phyloP scores from a whole-genome alignment of 2,797 vertebrate species.

The Pangasius macronema region DNA sequence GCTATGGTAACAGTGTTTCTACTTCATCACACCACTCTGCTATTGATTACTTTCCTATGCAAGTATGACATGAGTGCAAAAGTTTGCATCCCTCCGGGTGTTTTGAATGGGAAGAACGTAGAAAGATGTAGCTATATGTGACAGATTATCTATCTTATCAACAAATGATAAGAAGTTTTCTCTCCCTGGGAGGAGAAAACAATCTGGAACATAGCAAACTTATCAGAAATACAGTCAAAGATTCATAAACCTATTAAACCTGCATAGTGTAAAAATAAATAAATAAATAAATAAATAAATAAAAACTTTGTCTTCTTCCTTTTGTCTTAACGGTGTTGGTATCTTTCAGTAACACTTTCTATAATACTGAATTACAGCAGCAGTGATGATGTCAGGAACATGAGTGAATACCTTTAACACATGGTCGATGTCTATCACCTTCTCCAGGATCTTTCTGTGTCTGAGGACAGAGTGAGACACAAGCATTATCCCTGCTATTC shows the following conservation, averaged over 20 bases:
- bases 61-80: neutral
- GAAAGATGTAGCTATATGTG: neutral
- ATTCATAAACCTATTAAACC: neutral
- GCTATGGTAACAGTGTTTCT: neutral
- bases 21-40: neutral
- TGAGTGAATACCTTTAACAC: slow-evolving; percentile 74
- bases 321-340: neutral
- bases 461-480: slow-evolving; percentile 63
- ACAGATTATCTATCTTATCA: neutral
- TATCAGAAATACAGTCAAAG: neutral
- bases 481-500: neutral
- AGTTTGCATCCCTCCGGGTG: neutral
- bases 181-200: too few species aligned
- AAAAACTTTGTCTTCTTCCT: too few species aligned
- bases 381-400: neutral
- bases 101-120: neutral
- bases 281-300: neutral
- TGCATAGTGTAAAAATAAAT: neutral
- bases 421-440: slow-evolving; percentile 76
- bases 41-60: neutral
- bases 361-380: neutral
- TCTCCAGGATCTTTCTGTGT: slow-evolving; percentile 76
- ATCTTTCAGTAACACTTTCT: neutral
- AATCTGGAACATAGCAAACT: neutral
- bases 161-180: neutral